Conservation (phyloP, 2,797 vertebrate species). For the Cottoperca gobio region DNA sequence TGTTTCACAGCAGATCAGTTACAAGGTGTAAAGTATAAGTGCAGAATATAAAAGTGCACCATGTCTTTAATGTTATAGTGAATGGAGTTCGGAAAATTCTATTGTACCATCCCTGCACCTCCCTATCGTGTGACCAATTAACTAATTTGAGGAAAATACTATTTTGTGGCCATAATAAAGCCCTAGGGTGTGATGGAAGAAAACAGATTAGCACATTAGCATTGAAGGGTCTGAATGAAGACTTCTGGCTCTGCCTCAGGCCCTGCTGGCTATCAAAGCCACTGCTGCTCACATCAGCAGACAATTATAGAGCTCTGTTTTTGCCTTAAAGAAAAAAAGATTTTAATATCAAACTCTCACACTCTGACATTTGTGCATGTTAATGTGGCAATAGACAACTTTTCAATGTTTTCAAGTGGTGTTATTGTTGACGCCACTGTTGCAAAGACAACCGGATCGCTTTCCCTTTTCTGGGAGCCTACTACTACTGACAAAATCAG, state of each 20-base stretch:
- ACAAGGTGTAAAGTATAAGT: neutral
- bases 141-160: slow-evolving; percentile 58
- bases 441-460: no score
- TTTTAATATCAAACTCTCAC: slow-evolving; percentile 25
- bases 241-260: slow-evolving; percentile 55
- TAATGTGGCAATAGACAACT: neutral
- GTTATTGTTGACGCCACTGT: no score
- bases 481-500: no score
- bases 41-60: neutral
- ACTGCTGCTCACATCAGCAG: slow-evolving; percentile 45
- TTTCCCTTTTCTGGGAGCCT: no score
- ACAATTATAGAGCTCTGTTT: slow-evolving; percentile 30
- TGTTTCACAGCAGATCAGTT: neutral
- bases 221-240: slow-evolving; percentile 62
- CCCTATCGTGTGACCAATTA: slow-evolving; percentile 67
- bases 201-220: slow-evolving; percentile 81
- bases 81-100: neutral
- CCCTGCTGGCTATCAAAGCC: slow-evolving; percentile 56
- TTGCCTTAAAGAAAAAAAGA: slow-evolving; percentile 11
- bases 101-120: slow-evolving; percentile 20
- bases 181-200: slow-evolving; percentile 52
- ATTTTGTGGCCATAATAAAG: slow-evolving; percentile 63
- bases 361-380: slow-evolving; percentile 1
- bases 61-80: neutral
- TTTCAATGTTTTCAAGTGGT: no score